These are phyloP conservation scores for Psittacula echo DNA, from an alignment of 2,797 vertebrate species.

Conservation along the genomic window DNA sequence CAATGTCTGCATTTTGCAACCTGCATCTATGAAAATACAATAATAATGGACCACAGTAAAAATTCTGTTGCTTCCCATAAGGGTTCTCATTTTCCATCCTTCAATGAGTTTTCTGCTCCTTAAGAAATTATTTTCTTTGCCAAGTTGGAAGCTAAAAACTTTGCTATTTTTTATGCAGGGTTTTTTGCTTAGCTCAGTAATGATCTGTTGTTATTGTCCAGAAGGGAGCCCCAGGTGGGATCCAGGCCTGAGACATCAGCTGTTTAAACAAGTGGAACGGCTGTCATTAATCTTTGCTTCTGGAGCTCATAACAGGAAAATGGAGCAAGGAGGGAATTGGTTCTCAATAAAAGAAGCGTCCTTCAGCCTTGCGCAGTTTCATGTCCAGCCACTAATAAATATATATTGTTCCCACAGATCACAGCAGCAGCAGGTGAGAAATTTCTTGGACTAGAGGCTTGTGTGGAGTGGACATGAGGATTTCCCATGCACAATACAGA, in stretches of 20 bases:
- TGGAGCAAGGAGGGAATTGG: conserved; percentile 64
- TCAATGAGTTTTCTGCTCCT: background rate
- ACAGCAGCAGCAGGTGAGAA: conserved; percentile 43
- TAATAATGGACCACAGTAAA: background rate
- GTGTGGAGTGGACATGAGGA: conserved; percentile 26
- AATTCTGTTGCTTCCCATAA: background rate
- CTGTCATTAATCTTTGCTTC: conserved; percentile 68
- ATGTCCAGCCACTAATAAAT: conserved; percentile 70
- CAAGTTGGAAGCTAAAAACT: conserved; percentile 35
- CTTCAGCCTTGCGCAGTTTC: conserved; percentile 63
- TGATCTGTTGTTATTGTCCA: conserved; percentile 59
- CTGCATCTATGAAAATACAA: background rate
- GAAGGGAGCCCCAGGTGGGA: conserved; percentile 64
- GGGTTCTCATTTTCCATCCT: background rate
- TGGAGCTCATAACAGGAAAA: conserved; percentile 70
- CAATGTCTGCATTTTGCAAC: background rate
- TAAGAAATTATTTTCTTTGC: conserved; percentile 37
- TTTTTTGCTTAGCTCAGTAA: conserved; percentile 41
- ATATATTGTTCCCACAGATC: conserved; percentile 69
- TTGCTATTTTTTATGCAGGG: background rate
- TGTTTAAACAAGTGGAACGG: conserved; percentile 69
- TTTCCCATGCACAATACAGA: conserved; percentile 31
- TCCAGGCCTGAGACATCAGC: conserved; percentile 61
- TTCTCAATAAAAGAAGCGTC: conserved; percentile 66
- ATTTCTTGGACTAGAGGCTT: conserved; percentile 41